A percentile compares a stretch with the other conserved stretches of the same genome.
Evolutionary conservation across 1,140 invertebrate genomes (phyloP).

Genomic region (Panagrolaimus sp.): DNA sequence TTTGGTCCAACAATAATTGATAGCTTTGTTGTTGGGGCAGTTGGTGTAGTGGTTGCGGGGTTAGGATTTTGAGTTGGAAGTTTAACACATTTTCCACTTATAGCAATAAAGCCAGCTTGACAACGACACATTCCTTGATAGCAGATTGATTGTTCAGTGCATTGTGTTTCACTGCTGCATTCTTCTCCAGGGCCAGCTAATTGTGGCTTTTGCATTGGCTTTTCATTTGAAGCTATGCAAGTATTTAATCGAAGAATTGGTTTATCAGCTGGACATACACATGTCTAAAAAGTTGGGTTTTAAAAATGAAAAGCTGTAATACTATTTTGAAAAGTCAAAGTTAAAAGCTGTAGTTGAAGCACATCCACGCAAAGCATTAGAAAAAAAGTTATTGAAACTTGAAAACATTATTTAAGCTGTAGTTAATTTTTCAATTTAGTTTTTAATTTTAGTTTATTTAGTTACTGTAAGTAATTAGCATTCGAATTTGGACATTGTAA

Average conservation of each 20-base stretch:
- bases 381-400: too few relatives aligned
- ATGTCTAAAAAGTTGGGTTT: slow-evolving; percentile 29
- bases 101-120: slow-evolving; percentile 38
- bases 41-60: neutral
- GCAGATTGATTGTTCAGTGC: slow-evolving; percentile 41
- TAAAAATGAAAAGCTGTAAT: neutral
- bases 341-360: too few relatives aligned
- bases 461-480: too few relatives aligned
- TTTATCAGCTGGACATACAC: slow-evolving; percentile 45
- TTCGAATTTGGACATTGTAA: too few relatives aligned
- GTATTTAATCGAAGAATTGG: slow-evolving; percentile 45
- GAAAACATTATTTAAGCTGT: too few relatives aligned
- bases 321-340: too few relatives aligned
- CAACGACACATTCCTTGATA: slow-evolving; percentile 42
- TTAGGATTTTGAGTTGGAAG: slow-evolving; percentile 25
- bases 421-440: too few relatives aligned
- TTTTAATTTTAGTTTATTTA: too few relatives aligned
- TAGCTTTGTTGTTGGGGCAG: slow-evolving; percentile 12
- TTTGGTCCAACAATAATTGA: neutral
- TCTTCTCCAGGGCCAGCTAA: slow-evolving; percentile 36
- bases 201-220: slow-evolving; percentile 19
- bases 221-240: slow-evolving; percentile 39
- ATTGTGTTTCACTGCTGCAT: slow-evolving; percentile 39
- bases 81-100: slow-evolving; percentile 37
- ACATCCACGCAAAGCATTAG: too few relatives aligned